These are phyloP conservation scores for Macropus fuliginosus DNA, from an alignment of 2,797 vertebrate species.

Conservation along the genomic window DNA sequence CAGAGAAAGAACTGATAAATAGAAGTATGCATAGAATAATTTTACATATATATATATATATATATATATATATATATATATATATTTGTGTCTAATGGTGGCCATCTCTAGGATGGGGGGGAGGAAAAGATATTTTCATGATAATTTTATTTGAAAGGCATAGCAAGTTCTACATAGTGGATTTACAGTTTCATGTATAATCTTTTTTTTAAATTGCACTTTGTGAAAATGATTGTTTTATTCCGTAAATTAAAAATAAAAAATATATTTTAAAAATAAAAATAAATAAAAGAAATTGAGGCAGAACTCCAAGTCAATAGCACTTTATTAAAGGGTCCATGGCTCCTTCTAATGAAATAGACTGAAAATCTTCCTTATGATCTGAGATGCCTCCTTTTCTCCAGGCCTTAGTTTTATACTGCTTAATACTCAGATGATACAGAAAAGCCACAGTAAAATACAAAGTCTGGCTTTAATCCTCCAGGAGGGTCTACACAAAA, in stretches of 20 bases:
- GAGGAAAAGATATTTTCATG: background rate
- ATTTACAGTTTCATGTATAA: background rate
- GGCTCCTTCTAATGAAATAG: background rate
- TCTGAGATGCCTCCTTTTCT: background rate
- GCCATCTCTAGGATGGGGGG: background rate
- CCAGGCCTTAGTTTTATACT: background rate
- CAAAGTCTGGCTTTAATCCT: no score
- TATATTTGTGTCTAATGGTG: background rate
- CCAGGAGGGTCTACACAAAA: background rate
- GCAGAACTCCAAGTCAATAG: background rate
- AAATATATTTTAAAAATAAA: background rate
- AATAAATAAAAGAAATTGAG: background rate
- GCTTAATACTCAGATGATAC: background rate
- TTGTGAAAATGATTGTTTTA: no score
- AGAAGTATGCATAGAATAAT: background rate
- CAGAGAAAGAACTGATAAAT: no score
- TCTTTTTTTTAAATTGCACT: background rate
- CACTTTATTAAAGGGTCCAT: background rate
- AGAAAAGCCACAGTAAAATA: background rate
- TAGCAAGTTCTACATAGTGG: background rate
- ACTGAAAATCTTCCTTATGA: background rate
- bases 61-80: no score
- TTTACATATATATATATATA: no score
- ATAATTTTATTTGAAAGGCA: background rate
- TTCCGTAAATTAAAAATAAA: background rate